A percentile compares a stretch with the other conserved stretches of the same genome.
These are phyloP conservation scores for Sphinx pinastri DNA, from an alignment of 2,888 invertebrate genomes.

Conservation along the genomic window DNA sequence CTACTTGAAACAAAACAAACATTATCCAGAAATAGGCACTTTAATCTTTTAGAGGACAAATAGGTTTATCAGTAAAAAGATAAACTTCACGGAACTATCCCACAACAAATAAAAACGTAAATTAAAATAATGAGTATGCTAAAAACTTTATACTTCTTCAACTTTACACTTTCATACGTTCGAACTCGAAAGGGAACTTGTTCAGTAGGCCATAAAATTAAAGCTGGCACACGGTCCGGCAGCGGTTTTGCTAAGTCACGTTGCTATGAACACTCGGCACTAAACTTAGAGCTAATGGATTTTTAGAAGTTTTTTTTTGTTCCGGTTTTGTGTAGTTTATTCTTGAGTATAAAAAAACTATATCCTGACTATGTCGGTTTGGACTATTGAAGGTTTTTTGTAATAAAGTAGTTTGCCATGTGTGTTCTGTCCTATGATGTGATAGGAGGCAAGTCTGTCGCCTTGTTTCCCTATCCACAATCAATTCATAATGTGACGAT, in stretches of 20 bases:
- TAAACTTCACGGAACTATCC: no score
- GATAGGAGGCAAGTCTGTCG: no score
- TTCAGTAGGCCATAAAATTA: slow-evolving; percentile 19
- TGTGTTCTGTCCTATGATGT: no score
- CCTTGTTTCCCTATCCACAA: no score
- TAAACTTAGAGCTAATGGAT: not conserved
- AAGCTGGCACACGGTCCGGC: not conserved
- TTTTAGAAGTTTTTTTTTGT: not conserved
- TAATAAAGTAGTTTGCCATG: no score
- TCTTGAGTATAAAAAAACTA: not conserved
- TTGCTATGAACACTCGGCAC: not conserved
- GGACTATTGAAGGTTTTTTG: no score
- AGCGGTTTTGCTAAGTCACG: slow-evolving; percentile 21
- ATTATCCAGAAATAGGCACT: no score
- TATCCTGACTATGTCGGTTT: not conserved
- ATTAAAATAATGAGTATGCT: not conserved
- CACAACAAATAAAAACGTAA: no score
- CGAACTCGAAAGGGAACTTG: slow-evolving; percentile 6
- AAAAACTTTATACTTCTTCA: not conserved
- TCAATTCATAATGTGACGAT: no score
- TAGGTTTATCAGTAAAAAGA: no score
- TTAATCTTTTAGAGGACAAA: no score
- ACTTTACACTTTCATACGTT: not conserved
- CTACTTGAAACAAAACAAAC: no score
- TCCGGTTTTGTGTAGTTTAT: not conserved